Evolutionary conservation across 1,140 invertebrate species (phyloP).

Genomic region (Gryllus bimaculatus): DNA sequence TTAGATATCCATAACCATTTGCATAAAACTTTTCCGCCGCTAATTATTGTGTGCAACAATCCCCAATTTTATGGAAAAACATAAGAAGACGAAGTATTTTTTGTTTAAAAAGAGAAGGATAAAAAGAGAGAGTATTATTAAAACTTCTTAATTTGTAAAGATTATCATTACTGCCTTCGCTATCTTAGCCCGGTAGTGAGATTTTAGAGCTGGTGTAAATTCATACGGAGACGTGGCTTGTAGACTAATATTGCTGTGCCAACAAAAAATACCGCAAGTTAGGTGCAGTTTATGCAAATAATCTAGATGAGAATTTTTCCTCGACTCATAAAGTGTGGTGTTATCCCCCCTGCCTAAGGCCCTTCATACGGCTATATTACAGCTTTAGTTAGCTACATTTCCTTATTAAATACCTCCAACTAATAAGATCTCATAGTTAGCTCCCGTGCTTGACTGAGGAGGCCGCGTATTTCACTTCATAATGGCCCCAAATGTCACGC

Average conservation of each 20-base stretch:
- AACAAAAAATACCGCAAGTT: conserved; percentile 22
- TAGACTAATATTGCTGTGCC: conserved; percentile 20
- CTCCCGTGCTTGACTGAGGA: conserved; percentile 12
- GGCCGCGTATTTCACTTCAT: conserved; percentile 12
- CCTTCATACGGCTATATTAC: conserved; percentile 18
- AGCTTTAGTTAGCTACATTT: conserved; percentile 23
- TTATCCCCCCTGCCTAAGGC: conserved; percentile 27
- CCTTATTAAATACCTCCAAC: conserved; percentile 24
- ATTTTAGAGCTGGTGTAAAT: conserved; percentile 21
- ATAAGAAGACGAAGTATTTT: conserved; percentile 5
- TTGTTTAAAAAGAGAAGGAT: background rate
- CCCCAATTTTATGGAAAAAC: conserved; percentile 4
- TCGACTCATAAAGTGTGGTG: conserved; percentile 30
- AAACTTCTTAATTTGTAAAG: conserved; percentile 24
- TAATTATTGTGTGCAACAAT: background rate
- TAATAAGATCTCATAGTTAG: conserved; percentile 23
- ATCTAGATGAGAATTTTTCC: conserved; percentile 34
- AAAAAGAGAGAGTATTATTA: conserved; percentile 19
- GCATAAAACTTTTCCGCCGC: background rate
- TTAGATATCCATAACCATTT: conserved; percentile 5
- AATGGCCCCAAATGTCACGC: conserved; percentile 11
- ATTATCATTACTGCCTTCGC: conserved; percentile 22
- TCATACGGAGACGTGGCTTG: background rate
- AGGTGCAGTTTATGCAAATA: conserved; percentile 34
- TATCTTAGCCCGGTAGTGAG: conserved; percentile 21